A percentile compares a stretch with the other conserved stretches of the same genome.
phyloP scores from a whole-genome alignment of 2,797 vertebrate genomes.

The Acanthiza pusilla region DNA sequence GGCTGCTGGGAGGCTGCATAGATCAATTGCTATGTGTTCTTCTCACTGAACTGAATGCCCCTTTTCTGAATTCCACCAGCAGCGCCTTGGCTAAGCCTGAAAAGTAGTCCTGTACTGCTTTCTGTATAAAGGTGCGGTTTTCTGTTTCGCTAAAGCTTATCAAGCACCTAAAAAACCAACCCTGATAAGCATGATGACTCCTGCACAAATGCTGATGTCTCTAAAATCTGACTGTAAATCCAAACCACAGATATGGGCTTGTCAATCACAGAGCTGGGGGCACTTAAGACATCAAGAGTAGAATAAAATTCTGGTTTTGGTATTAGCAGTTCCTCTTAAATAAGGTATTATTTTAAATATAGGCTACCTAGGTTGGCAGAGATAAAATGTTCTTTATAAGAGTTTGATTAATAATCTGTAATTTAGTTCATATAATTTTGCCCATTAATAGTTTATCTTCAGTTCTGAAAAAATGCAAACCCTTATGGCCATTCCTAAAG shows the following conservation, averaged over 20 bases:
- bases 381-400: background rate
- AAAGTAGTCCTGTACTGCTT: background rate
- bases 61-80: background rate
- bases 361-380: background rate
- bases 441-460: background rate
- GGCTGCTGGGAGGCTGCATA: background rate
- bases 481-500: background rate
- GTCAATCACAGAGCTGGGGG: background rate
- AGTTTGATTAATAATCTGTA: background rate
- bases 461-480: background rate
- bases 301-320: background rate
- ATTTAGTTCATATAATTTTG: background rate
- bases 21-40: background rate
- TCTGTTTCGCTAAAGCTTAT: background rate
- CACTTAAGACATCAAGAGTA: background rate
- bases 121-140: background rate
- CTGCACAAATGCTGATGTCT: background rate
- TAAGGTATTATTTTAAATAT: background rate
- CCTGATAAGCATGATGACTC: background rate
- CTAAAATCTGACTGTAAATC: background rate
- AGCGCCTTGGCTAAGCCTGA: background rate
- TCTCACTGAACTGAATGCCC: background rate
- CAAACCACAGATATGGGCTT: background rate
- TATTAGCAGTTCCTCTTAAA: background rate
- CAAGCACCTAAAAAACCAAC: background rate